phyloP scores from a whole-genome alignment of 1,140 invertebrate genomes.

The Bombus breviceps region DNA sequence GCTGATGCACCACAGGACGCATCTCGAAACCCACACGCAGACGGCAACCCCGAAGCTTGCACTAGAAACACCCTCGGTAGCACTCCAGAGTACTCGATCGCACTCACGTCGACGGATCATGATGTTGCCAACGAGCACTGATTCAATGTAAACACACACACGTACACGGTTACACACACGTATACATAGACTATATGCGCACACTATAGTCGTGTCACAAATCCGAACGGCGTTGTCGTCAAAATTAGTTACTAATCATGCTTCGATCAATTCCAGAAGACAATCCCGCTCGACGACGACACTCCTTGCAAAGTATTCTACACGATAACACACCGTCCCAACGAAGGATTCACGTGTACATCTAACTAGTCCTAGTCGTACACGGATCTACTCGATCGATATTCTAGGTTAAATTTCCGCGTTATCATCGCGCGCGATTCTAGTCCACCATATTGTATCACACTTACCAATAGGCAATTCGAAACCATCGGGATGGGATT shows the following conservation, averaged over 20 bases:
- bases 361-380: neutral
- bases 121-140: slow-evolving; percentile 68
- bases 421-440: neutral
- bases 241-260: slow-evolving; percentile 28
- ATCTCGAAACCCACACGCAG: slow-evolving; percentile 64
- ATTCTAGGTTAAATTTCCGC: neutral
- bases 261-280: slow-evolving; percentile 14
- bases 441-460: slow-evolving; percentile 20
- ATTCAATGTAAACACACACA: slow-evolving; percentile 67
- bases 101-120: slow-evolving; percentile 65
- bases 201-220: slow-evolving; percentile 16
- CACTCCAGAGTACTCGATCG: slow-evolving; percentile 66
- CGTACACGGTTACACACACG: slow-evolving; percentile 45
- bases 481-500: neutral
- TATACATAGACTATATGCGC: slow-evolving; percentile 29
- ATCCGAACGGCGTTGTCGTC: neutral
- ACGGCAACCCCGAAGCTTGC: slow-evolving; percentile 57
- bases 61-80: slow-evolving; percentile 59
- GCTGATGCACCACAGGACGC: slow-evolving; percentile 58
- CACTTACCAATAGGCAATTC: slow-evolving; percentile 4
- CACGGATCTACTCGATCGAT: slow-evolving; percentile 15
- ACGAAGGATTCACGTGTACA: neutral
- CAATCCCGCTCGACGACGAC: neutral
- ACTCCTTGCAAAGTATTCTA: slow-evolving; percentile 13
- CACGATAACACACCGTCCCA: neutral